Evolutionary conservation across 1,140 invertebrate species (phyloP).

Genomic region (Magallana gigas): DNA sequence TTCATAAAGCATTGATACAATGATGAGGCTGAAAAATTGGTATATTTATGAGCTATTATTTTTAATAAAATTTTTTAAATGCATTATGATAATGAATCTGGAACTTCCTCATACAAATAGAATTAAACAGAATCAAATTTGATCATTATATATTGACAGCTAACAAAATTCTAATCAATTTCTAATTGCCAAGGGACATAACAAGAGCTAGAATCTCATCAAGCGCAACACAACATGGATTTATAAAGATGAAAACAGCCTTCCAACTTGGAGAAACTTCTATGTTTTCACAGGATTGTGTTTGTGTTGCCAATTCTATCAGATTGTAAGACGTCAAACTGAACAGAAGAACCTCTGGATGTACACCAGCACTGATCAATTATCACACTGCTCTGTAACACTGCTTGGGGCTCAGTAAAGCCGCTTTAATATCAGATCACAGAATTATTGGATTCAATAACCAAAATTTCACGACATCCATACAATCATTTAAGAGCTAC

Average conservation of each 20-base stretch:
- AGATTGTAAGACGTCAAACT: background rate
- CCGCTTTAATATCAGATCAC: conserved; percentile 15
- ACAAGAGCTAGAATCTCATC: background rate
- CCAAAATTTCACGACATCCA: conserved; percentile 3
- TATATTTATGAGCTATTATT: too few relatives aligned
- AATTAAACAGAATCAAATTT: conserved; percentile 3
- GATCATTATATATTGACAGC: background rate
- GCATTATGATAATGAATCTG: too few relatives aligned
- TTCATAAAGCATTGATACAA: too few relatives aligned
- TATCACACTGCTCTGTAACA: background rate
- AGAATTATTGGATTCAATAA: background rate
- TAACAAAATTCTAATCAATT: conserved; percentile 29
- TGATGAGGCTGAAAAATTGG: too few relatives aligned
- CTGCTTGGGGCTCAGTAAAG: background rate
- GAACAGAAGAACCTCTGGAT: background rate
- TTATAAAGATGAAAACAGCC: conserved; percentile 8
- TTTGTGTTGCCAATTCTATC: conserved; percentile 15
- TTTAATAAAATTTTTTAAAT: too few relatives aligned
- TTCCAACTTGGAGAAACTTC: background rate
- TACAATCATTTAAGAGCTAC: conserved; percentile 28
- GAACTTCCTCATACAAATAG: background rate
- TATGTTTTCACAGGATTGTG: conserved; percentile 13
- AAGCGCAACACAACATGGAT: background rate
- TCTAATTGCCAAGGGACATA: background rate
- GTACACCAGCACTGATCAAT: conserved; percentile 21